A percentile compares a stretch with the other conserved stretches of the same genome.
phyloP scores from a whole-genome alignment of 92 coral and sea anemone genomes.

The Scolanthus callimorphus region DNA sequence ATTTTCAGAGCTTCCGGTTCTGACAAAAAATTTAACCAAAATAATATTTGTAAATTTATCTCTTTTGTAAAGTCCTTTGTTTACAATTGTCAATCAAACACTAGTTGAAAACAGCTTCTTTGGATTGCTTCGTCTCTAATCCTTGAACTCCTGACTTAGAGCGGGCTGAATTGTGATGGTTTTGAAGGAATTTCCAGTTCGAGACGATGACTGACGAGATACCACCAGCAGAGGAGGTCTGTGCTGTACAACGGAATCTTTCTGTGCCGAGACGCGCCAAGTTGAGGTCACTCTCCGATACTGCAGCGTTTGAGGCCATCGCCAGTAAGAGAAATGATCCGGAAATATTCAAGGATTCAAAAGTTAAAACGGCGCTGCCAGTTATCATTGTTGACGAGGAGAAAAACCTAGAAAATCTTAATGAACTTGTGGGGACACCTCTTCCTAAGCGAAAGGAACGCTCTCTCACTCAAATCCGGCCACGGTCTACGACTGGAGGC shows the following conservation, averaged over 20 bases:
- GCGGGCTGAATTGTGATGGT: too few species aligned
- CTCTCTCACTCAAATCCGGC: constrained; percentile 19
- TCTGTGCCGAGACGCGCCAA: constrained; percentile 16
- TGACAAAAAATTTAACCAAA: too few species aligned
- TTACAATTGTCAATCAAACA: background rate
- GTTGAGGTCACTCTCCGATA: constrained; percentile 54
- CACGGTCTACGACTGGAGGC: constrained; percentile 39
- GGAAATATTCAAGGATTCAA: background rate
- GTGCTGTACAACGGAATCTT: too few species aligned
- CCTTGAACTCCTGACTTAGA: background rate
- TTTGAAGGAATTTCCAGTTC: too few species aligned
- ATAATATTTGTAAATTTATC: too few species aligned
- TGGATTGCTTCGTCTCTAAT: constrained; percentile 1
- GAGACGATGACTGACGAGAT: too few species aligned
- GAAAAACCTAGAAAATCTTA: background rate
- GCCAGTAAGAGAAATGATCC: constrained; percentile 22
- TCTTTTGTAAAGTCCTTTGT: background rate
- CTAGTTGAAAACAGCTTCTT: background rate
- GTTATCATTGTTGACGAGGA: background rate
- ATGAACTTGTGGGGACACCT: background rate
- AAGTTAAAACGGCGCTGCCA: background rate
- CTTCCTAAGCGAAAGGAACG: constrained; percentile 16
- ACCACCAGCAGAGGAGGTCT: too few species aligned
- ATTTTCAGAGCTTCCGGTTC: too few species aligned
- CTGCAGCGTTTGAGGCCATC: constrained; percentile 44